Evolutionary conservation across 2,113 vertebrate species (phyloP), one percentile per base, ranked within the genome.

Genomic region (Nothocercus julius): DNA sequence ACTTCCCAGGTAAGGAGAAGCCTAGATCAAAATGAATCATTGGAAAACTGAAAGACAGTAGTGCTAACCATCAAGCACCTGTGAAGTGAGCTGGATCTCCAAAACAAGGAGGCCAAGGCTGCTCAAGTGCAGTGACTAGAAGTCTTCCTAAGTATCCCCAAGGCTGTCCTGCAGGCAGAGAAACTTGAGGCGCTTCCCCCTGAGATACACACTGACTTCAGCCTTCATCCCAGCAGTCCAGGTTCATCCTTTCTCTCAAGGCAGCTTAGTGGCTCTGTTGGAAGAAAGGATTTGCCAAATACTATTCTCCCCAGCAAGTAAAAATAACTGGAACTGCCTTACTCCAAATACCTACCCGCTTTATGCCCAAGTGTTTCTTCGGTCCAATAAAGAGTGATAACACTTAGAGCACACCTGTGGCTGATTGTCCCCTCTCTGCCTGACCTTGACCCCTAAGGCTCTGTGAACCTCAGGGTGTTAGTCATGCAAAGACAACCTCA

Each of bases 251-350:
- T 86, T 75, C 42, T 62, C n/a, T 13, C 40, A 40, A 87, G 51
- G 14, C 66, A 84, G n/a, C 2, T 16, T 19, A 28, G 83, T 25
- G 13, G 16, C 14, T 89, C 69, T 78, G 28, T 51, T 79, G 51
- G 56, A 59, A 85, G 51, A 15, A 7, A 1, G 22, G 34, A 62
- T 56, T 49, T 82, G 27, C 27, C 30, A 32, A 64, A 51, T 16
- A 25, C 5, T 7, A 87, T 69, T 74, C 22, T 67, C 11, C 30
- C 7, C 28, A 45, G 0, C 0, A 1, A 28, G 9, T 70, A 61
- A 62, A 64, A 68, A 56, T 44, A 9, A 13, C 45, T 30, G 19
- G 13, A 81, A 51, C 38, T 72, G 9, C 30, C 5, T 78, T 75
- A 47, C 14, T 32, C 34, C 25, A 38, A 80, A 81, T 0, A 2